These are phyloP conservation scores for Campoplex capitator DNA, from an alignment of 2,888 invertebrate species.

Conservation along the genomic window DNA sequence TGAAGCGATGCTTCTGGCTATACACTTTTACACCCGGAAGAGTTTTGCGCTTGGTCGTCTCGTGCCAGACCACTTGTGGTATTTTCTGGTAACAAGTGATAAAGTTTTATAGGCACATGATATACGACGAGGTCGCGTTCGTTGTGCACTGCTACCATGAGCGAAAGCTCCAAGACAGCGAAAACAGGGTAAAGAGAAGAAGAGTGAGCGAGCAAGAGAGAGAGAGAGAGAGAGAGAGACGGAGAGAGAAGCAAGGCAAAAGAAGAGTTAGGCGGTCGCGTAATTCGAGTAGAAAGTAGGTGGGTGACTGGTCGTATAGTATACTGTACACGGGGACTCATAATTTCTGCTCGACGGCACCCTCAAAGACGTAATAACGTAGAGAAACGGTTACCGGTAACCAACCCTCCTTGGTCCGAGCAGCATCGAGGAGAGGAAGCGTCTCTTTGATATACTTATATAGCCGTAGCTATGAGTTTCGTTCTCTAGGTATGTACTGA, in stretches of 20 bases:
- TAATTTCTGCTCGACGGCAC: constrained; percentile 81
- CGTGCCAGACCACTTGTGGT: constrained; percentile 48
- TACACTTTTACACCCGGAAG: constrained; percentile 59
- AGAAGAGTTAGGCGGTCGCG: constrained; percentile 71
- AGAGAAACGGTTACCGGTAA: constrained; percentile 74
- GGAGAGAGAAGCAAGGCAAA: constrained; percentile 61
- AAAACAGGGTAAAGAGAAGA: constrained; percentile 26
- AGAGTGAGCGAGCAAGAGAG: constrained; percentile 32
- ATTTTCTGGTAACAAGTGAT: constrained; percentile 70
- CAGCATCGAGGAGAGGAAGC: constrained; percentile 53
- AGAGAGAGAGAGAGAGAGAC: constrained; percentile 36
- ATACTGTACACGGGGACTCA: constrained; percentile 76
- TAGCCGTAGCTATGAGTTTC: constrained; percentile 69
- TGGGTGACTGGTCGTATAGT: constrained; percentile 76
- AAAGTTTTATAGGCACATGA: constrained; percentile 70
- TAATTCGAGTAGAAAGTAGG: constrained; percentile 81
- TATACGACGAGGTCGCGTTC: constrained; percentile 63
- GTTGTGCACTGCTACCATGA: constrained; percentile 51
- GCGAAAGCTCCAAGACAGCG: constrained; percentile 41
- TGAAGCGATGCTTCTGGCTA: constrained; percentile 15
- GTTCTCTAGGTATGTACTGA: constrained; percentile 55
- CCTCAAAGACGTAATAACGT: constrained; percentile 80
- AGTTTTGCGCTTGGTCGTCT: constrained; percentile 46
- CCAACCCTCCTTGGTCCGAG: constrained; percentile 68
- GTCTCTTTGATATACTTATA: constrained; percentile 82